phyloP scores from a whole-genome alignment of 2,888 invertebrate genomes.

The Ceramica pisi region DNA sequence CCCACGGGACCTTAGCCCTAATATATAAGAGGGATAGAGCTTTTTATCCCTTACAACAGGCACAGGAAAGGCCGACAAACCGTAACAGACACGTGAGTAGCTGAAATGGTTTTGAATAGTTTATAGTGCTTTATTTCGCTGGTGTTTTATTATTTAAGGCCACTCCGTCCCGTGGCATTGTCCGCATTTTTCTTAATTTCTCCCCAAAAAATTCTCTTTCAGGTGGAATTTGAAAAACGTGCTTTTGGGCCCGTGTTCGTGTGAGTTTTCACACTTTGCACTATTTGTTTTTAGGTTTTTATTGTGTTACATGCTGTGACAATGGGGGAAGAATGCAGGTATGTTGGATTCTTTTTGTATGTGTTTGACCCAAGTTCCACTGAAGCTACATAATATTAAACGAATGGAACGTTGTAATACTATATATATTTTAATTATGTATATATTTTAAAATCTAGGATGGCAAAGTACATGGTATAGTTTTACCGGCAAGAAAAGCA shows the following conservation, averaged over 20 bases:
- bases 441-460: too few relatives aligned
- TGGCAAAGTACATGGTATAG: too few relatives aligned
- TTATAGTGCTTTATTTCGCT: slow-evolving; percentile 78
- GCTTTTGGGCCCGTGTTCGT: slow-evolving; percentile 34
- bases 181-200: slow-evolving; percentile 69
- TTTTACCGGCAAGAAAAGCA: too few relatives aligned
- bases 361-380: neutral
- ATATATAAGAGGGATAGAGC: slow-evolving; percentile 75
- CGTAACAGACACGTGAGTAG: slow-evolving; percentile 76
- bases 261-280: slow-evolving; percentile 42
- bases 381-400: neutral
- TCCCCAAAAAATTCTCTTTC: slow-evolving; percentile 52
- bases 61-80: slow-evolving; percentile 68
- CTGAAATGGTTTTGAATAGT: slow-evolving; percentile 80
- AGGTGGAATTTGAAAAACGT: slow-evolving; percentile 48
- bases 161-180: slow-evolving; percentile 62
- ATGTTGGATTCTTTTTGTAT: neutral
- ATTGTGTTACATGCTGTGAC: slow-evolving; percentile 22
- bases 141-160: slow-evolving; percentile 74
- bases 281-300: slow-evolving; percentile 36
- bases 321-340: slow-evolving; percentile 7
- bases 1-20: slow-evolving; percentile 76
- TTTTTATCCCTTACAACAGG: slow-evolving; percentile 72
- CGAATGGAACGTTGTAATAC: neutral
- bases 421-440: too few relatives aligned